A percentile compares a stretch with the other conserved stretches of the same genome.
phyloP scores from a whole-genome alignment of 2,888 invertebrate species.

The Ophioninae sp. region DNA sequence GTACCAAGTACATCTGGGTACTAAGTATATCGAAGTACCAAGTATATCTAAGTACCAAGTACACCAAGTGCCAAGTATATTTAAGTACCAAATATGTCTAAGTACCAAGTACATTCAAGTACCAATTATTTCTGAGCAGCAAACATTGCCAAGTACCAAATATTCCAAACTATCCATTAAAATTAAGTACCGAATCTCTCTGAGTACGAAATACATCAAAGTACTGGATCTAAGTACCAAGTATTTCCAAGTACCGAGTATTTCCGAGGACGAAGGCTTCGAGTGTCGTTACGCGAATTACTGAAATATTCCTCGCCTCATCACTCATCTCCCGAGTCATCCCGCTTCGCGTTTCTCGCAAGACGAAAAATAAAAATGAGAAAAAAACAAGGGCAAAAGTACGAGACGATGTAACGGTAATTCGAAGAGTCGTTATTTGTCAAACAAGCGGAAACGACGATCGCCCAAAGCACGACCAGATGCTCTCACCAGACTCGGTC shows the following conservation, averaged over 20 bases:
- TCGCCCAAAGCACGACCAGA: constrained; percentile 35
- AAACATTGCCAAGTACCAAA: too few species aligned
- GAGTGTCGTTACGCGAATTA: not conserved
- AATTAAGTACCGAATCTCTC: too few species aligned
- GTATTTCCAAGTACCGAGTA: not conserved
- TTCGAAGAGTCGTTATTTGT: constrained; percentile 23
- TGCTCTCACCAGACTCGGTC: not conserved
- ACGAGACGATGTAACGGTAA: constrained; percentile 41
- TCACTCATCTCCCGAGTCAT: constrained; percentile 27
- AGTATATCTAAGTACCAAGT: too few species aligned
- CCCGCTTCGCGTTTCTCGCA: constrained; percentile 13
- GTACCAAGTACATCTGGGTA: too few species aligned
- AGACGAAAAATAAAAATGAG: not conserved
- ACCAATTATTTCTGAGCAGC: too few species aligned
- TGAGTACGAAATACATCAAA: not conserved
- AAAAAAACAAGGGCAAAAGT: not conserved
- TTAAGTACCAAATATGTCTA: too few species aligned
- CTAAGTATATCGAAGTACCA: too few species aligned
- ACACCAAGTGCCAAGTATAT: too few species aligned
- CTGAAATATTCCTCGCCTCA: not conserved
- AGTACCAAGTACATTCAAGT: too few species aligned
- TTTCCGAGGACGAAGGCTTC: too few species aligned
- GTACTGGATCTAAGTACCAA: not conserved
- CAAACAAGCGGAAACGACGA: constrained; percentile 48
- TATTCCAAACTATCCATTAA: too few species aligned